Conservation (phyloP, 2,797 vertebrate genomes). For the Poecile montanus region DNA sequence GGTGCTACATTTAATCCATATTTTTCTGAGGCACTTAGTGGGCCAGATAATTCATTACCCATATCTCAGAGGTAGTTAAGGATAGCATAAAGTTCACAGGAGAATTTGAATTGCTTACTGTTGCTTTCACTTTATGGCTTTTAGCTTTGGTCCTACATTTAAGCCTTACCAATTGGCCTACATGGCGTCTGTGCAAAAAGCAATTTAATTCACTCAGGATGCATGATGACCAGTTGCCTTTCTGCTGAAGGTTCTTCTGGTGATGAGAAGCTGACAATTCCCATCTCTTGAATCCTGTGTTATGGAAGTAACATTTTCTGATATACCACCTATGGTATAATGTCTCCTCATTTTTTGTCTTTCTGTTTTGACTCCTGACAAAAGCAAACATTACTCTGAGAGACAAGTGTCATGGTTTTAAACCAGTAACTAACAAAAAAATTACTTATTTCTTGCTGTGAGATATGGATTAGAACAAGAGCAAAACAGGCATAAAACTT, state of each 20-base stretch:
- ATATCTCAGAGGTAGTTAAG: not conserved
- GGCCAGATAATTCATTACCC: not conserved
- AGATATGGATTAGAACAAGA: too few species aligned
- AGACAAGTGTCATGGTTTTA: too few species aligned
- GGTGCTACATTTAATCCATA: not conserved
- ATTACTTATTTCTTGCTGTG: too few species aligned
- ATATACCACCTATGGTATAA: not conserved
- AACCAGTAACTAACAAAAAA: too few species aligned
- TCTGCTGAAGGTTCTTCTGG: not conserved
- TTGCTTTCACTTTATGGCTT: not conserved
- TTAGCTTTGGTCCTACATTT: not conserved
- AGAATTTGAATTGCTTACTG: not conserved
- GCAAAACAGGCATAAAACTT: too few species aligned
- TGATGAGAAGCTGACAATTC: not conserved
- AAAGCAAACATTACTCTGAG: conserved; percentile 5
- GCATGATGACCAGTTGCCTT: not conserved
- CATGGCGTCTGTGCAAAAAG: not conserved
- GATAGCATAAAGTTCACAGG: not conserved
- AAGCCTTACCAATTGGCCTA: not conserved
- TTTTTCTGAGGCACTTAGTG: not conserved
- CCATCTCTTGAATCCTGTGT: not conserved
- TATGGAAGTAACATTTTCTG: not conserved
- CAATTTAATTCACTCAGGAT: not conserved
- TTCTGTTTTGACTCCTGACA: conserved; percentile 16
- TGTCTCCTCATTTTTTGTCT: not conserved